Conservation (phyloP, 2,888 invertebrate genomes). For the Lumbricus terrestris region DNA sequence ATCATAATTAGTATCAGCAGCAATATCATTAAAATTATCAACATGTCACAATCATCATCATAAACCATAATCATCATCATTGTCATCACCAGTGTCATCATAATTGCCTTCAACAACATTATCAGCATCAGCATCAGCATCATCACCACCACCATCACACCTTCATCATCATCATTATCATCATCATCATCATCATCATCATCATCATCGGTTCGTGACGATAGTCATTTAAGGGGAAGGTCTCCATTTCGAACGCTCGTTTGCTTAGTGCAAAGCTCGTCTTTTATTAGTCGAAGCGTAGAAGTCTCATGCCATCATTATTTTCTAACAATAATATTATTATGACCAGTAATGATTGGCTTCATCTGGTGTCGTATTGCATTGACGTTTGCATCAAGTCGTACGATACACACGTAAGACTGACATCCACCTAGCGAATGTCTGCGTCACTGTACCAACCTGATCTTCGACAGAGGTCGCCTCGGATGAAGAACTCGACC, state of each 20-base stretch:
- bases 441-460: background rate
- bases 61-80: background rate
- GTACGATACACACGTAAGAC: background rate
- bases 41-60: background rate
- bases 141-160: background rate
- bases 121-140: background rate
- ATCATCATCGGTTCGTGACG: no score
- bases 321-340: no score
- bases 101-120: background rate
- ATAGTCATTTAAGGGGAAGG: no score
- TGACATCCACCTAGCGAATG: background rate
- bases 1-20: background rate
- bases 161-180: background rate
- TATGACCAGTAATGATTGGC: no score
- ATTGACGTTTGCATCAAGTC: background rate
- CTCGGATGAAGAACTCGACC: background rate
- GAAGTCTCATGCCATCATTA: no score
- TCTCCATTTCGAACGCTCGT: no score
- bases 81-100: background rate
- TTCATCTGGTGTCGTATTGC: no score
- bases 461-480: slow-evolving; percentile 13
- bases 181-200: background rate
- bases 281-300: no score
- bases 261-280: no score
- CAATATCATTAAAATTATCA: background rate